These are phyloP conservation scores for Cairina moschata DNA, from an alignment of 2,113 vertebrate genomes.

Conservation along the genomic window DNA sequence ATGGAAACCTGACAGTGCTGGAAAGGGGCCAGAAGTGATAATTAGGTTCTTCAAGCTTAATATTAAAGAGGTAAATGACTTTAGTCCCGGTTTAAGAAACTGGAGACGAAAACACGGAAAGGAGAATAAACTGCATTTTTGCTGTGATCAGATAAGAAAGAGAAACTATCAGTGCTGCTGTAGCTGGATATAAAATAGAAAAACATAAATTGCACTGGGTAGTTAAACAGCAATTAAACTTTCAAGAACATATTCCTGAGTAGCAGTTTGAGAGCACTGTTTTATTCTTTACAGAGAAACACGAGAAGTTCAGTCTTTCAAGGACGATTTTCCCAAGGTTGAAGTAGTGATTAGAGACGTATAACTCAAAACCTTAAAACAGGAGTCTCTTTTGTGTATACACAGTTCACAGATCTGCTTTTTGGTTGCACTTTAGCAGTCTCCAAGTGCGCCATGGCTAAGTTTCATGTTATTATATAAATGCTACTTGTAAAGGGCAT, in stretches of 20 bases:
- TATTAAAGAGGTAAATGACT: constrained; percentile 34
- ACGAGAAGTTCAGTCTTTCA: not conserved
- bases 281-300: not conserved
- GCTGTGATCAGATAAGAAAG: constrained; percentile 40
- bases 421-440: not conserved
- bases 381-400: not conserved
- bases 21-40: not conserved
- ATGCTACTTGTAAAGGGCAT: not conserved
- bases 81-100: constrained; percentile 36
- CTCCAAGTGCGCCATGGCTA: not conserved
- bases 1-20: not conserved
- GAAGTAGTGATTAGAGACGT: not conserved
- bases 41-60: too few species aligned
- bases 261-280: not conserved
- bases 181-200: not conserved
- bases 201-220: not conserved
- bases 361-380: not conserved
- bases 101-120: constrained; percentile 34
- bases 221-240: constrained; percentile 38
- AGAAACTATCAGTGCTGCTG: constrained; percentile 7
- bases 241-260: not conserved
- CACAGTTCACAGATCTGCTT: not conserved
- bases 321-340: not conserved
- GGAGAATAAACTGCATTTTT: constrained; percentile 11
- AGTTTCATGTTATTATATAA: not conserved